Conservation (phyloP, 1,140 invertebrate genomes). For the Lepidurus arcticus region DNA sequence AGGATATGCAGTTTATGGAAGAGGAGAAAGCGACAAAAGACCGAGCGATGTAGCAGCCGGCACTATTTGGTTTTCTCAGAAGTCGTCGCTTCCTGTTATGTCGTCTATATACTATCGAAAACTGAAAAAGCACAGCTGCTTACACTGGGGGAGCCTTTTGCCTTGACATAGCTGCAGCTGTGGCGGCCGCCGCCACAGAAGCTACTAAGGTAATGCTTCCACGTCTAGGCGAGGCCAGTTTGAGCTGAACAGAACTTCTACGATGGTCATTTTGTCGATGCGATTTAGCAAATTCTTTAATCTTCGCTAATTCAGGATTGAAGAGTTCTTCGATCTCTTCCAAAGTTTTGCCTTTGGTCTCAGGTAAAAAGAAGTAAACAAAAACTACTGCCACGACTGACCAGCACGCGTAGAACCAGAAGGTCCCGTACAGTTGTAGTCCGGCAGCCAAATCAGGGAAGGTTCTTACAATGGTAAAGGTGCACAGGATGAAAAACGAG, state of each 20-base stretch:
- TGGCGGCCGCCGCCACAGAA: background rate
- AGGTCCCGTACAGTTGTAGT: constrained; percentile 58
- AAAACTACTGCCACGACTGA: constrained; percentile 63
- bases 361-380: constrained; percentile 61
- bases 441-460: constrained; percentile 55
- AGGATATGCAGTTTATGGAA: no score
- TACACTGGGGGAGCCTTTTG: no score
- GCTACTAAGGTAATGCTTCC: background rate
- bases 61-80: no score
- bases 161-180: background rate
- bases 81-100: no score
- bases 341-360: constrained; percentile 70
- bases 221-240: background rate
- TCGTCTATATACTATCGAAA: no score
- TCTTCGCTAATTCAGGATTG: constrained; percentile 30
- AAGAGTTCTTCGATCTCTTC: constrained; percentile 63
- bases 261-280: background rate
- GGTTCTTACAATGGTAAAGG: constrained; percentile 51
- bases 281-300: background rate
- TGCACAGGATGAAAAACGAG: constrained; percentile 46
- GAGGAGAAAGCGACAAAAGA: no score
- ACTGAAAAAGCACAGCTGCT: no score
- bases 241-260: background rate
- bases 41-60: no score
- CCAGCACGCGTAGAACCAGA: constrained; percentile 62